Conservation (phyloP, 2,888 invertebrate species). For the Cenopis cana region DNA sequence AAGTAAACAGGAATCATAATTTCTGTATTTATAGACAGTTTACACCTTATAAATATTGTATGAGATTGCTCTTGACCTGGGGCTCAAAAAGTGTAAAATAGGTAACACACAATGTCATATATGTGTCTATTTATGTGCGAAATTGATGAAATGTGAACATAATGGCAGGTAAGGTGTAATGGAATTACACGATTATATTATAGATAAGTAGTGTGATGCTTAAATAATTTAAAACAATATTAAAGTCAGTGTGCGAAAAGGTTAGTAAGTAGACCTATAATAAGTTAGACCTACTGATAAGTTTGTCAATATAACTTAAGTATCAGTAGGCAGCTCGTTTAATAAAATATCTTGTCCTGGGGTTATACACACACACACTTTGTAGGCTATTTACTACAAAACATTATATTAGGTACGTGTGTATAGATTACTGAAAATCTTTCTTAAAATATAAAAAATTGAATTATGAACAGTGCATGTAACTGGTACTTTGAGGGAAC, state of each 20-base stretch:
- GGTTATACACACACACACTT: not conserved
- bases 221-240: slow-evolving; percentile 3
- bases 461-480: no score
- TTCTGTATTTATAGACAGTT: not conserved
- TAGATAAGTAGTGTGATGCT: not conserved
- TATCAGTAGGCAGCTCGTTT: not conserved
- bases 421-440: no score
- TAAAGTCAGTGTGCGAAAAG: slow-evolving; percentile 7
- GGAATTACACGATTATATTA: not conserved
- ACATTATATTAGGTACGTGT: no score
- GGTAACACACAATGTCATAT: no score
- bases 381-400: no score
- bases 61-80: no score
- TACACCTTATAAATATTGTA: not conserved
- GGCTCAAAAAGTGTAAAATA: not conserved
- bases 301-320: no score
- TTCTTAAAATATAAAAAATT: no score
- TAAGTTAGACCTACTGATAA: no score
- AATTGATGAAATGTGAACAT: not conserved
- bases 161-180: not conserved
- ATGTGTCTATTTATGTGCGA: not conserved
- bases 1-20: not conserved
- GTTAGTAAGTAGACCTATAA: not conserved
- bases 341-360: not conserved
- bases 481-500: no score